Conservation (phyloP, 2,113 vertebrate species). For the Prunella fulvescens region DNA sequence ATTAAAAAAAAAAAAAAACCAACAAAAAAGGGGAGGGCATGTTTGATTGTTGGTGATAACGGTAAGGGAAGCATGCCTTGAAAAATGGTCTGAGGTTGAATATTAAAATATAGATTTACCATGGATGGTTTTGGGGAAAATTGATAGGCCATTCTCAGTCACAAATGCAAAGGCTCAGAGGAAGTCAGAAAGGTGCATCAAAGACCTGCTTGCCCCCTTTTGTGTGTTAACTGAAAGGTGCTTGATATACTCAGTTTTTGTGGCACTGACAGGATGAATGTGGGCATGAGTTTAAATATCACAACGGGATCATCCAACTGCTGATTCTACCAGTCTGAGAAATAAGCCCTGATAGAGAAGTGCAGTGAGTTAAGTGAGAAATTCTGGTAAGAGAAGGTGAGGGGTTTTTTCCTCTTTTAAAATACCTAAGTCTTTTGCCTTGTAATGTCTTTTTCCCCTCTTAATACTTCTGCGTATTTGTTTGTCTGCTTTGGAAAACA, state of each 20-base stretch:
- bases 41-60: neutral
- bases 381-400: neutral
- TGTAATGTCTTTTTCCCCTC: neutral
- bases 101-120: neutral
- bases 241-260: neutral
- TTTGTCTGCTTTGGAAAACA: neutral
- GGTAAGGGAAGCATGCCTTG: neutral
- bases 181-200: neutral
- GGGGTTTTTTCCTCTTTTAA: neutral
- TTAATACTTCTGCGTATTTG: neutral
- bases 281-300: neutral
- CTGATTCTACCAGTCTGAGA: neutral
- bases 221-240: neutral
- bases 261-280: neutral
- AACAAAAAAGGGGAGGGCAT: rapidly evolving
- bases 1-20: neutral
- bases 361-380: neutral
- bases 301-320: neutral
- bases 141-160: rapidly evolving
- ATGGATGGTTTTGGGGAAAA: neutral
- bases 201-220: neutral
- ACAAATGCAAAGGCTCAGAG: neutral
- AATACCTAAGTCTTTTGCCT: neutral
- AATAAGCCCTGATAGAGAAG: neutral
- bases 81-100: neutral